Percentiles rank a stretch among this genome's conserved stretches.
These are phyloP conservation scores for Cnemophilus loriae DNA, from an alignment of 2,113 vertebrate species.

Conservation along the genomic window DNA sequence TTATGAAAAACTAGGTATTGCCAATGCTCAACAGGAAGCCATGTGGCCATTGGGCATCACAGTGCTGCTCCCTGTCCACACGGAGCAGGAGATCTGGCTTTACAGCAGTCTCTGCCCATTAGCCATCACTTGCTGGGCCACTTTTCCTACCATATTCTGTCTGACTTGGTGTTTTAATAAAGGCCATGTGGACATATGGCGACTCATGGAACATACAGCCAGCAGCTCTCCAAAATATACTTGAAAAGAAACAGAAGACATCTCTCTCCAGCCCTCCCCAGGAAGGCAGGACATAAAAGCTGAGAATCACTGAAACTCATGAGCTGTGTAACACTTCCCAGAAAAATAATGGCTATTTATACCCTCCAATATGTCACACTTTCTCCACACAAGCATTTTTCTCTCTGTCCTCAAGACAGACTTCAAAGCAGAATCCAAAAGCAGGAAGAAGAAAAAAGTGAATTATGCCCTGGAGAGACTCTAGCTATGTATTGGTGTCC, in stretches of 20 bases:
- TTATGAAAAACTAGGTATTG: background rate
- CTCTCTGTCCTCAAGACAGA: background rate
- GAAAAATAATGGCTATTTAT: background rate
- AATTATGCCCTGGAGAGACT: background rate
- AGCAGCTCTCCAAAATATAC: background rate
- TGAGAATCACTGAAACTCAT: background rate
- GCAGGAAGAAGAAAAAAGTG: background rate
- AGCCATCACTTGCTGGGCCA: background rate
- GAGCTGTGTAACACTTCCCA: background rate
- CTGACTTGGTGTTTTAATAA: background rate
- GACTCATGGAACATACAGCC: background rate
- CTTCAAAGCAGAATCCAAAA: background rate
- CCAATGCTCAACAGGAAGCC: background rate
- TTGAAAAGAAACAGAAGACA: background rate
- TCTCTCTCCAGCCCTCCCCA: background rate
- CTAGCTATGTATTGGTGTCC: background rate
- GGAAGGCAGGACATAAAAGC: background rate
- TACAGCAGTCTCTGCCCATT: background rate
- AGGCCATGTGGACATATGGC: accelerated
- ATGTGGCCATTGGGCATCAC: background rate
- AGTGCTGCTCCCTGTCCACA: background rate
- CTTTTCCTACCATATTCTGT: background rate
- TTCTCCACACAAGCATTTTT: background rate
- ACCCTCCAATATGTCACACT: background rate
- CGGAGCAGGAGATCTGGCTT: accelerated